phyloP scores from a whole-genome alignment of 2,888 invertebrate species.

The Pristionchus mayeri region DNA sequence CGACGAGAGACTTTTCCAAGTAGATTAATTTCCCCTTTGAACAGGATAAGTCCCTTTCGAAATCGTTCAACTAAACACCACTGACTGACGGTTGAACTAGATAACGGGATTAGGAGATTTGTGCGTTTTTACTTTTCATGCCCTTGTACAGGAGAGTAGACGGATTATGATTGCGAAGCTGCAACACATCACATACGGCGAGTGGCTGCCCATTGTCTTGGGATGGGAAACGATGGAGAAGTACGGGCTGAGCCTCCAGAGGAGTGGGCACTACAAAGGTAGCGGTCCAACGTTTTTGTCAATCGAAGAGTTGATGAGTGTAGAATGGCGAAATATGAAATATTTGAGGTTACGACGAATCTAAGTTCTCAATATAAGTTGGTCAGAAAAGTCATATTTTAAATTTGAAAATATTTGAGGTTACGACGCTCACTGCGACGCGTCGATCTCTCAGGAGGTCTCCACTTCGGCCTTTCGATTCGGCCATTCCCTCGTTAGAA shows the following conservation, averaged over 20 bases:
- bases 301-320: background rate
- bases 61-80: too few species aligned
- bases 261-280: conserved; percentile 77
- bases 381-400: background rate
- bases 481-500: conserved; percentile 84
- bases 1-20: conserved; percentile 77
- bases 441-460: conserved; percentile 88
- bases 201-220: conserved; percentile 83
- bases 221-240: conserved; percentile 88
- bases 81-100: too few species aligned
- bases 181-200: conserved; percentile 79
- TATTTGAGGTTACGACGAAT: too few species aligned
- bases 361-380: background rate
- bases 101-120: too few species aligned
- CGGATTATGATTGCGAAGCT: conserved; percentile 79
- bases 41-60: too few species aligned
- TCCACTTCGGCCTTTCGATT: conserved; percentile 83
- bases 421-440: conserved; percentile 84
- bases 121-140: background rate
- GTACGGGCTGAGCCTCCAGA: conserved; percentile 88
- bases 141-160: conserved; percentile 76
- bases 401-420: conserved; percentile 51
- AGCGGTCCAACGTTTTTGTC: too few species aligned
- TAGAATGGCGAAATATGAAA: background rate
- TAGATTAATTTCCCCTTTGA: too few species aligned